phyloP scores from a whole-genome alignment of 2,797 vertebrate genomes.

The Galago senegalensis region DNA sequence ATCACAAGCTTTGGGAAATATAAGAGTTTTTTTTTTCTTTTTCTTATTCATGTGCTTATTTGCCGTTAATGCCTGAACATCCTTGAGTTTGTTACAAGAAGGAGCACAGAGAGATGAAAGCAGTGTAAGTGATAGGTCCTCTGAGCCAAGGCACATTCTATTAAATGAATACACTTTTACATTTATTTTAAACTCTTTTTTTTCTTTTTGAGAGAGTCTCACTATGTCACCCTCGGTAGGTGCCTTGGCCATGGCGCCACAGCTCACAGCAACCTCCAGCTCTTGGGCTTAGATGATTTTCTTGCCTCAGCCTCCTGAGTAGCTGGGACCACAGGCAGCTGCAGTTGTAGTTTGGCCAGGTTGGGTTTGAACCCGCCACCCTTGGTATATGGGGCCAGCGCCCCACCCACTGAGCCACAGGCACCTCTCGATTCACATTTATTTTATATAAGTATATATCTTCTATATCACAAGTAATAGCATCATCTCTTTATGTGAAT shows the following conservation, averaged over 20 bases:
- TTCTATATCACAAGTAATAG: background rate
- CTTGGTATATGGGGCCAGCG: too few relatives aligned
- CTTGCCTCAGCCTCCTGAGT: too few relatives aligned
- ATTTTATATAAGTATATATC: background rate
- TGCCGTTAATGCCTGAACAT: background rate
- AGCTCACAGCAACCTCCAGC: too few relatives aligned
- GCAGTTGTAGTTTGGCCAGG: too few relatives aligned
- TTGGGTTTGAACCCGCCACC: too few relatives aligned
- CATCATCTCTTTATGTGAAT: background rate
- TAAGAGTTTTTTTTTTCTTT: background rate
- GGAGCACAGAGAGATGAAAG: background rate
- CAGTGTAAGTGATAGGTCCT: background rate
- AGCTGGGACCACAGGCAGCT: too few relatives aligned
- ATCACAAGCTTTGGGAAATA: background rate
- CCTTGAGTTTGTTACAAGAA: background rate
- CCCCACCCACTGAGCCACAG: too few relatives aligned
- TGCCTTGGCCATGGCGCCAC: too few relatives aligned
- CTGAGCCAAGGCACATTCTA: background rate
- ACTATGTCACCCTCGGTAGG: too few relatives aligned
- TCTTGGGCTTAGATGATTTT: too few relatives aligned
- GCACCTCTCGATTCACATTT: background rate
- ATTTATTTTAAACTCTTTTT: background rate
- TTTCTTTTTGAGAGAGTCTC: too few relatives aligned
- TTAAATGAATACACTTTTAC: background rate
- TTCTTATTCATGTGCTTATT: background rate